Percentiles rank a stretch among this genome's conserved stretches.
Conservation (phyloP, 1,140 invertebrate species). For the Drosophila setifemur region DNA sequence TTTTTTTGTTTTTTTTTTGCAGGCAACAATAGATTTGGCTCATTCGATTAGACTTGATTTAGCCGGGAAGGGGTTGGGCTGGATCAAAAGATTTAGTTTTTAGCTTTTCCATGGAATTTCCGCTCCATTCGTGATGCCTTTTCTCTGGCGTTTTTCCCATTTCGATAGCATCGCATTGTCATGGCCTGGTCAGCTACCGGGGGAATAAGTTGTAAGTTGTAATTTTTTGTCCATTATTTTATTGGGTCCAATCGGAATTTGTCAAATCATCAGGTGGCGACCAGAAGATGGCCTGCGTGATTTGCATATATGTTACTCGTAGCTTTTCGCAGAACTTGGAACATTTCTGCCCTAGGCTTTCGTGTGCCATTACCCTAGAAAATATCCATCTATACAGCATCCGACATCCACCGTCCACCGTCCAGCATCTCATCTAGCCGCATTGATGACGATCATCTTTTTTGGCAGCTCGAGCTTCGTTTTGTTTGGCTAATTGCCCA, state of each 20-base stretch:
- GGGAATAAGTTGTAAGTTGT: conserved; percentile 20
- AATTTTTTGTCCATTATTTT: conserved; percentile 29
- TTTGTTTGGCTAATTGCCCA: conserved; percentile 67
- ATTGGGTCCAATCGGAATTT: conserved; percentile 52
- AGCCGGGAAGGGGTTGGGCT: conserved; percentile 71
- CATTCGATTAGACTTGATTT: conserved; percentile 77
- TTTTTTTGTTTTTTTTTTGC: conserved; percentile 15
- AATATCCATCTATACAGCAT: conserved; percentile 27
- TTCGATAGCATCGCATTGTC: conserved; percentile 65
- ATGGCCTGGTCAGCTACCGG: conserved; percentile 52
- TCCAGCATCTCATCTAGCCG: conserved; percentile 12
- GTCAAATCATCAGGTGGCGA: conserved; percentile 50
- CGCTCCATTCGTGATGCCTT: conserved; percentile 74
- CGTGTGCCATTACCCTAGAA: conserved; percentile 76
- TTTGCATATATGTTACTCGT: conserved; percentile 78
- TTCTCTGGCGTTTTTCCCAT: conserved; percentile 36
- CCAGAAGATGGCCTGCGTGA: conserved; percentile 15
- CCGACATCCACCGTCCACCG: neutral
- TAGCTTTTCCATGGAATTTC: conserved; percentile 71
- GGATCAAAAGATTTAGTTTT: conserved; percentile 68
- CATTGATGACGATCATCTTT: conserved; percentile 67
- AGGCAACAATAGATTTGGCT: conserved; percentile 61
- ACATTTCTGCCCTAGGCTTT: conserved; percentile 35
- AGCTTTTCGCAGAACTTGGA: conserved; percentile 17
- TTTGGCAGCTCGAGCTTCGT: conserved; percentile 54